Evolutionary conservation across 2,797 vertebrate species (phyloP), one percentile per base, ranked within the genome.

Genomic region (Podarcis siculus): DNA sequence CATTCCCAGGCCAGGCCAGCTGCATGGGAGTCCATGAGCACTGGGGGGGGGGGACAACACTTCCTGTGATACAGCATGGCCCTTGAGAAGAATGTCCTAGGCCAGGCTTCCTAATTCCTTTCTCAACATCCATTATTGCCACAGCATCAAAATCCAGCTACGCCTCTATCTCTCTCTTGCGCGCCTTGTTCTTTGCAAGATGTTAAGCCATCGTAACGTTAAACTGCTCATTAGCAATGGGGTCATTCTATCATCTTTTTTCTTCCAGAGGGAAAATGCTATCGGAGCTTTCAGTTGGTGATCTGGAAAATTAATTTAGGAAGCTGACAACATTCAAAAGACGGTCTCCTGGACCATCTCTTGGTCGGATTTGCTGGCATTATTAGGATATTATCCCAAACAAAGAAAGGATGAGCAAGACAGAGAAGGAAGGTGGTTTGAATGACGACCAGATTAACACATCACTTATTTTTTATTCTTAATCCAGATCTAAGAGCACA

Each of bases 161-260:
- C 7, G 17, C 61, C 37, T 82, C 42, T 8, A 8, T 32, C 32
- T 25, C 37, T 10, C 30, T 32, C 39, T 9, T 4, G 25, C 1
- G 5, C 82, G 1, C 58, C 19, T 77, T 85, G 32, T 79, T 58
- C 23, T 85, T 95, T 86, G 83, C 37, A 71, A 64, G 91, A 92
- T 76, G 87, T 85, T 85, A 3, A 92, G 88, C 69, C 75, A 85
- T 90, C 0, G 0, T 92, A 87, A 90, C 86, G 87, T 91, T 91
- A 91, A 95, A 91, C 86, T 27, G 0, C 86, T 94, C 93, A 93
- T 96, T 93, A 95, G 72, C 82, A 87, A 8, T 10, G 64, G 90
- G 90, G 86, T 93, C 95, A 95, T 93, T 94, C 94, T 90, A 90
- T 96, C 93, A 94, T 95, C 94, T 93, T 91, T 66, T 37, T n/a